A percentile compares a stretch with the other conserved stretches of the same genome.
Conservation (phyloP, 2,888 invertebrate genomes). For the Cantharis rufa region DNA sequence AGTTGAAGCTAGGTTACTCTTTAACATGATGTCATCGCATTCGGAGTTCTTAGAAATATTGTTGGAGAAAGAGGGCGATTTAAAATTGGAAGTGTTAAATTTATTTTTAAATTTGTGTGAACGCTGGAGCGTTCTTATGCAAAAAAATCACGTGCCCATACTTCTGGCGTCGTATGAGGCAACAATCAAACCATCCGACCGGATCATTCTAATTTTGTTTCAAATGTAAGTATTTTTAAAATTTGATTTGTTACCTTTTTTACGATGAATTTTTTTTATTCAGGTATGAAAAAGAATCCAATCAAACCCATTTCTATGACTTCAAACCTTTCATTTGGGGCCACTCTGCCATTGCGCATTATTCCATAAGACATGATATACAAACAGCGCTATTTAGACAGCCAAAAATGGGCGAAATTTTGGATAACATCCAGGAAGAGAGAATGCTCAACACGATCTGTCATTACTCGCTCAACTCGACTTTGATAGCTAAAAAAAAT, state of each 20-base stretch:
- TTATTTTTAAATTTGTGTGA: slow-evolving; percentile 67
- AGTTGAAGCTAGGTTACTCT: slow-evolving; percentile 60
- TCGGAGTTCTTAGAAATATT: slow-evolving; percentile 76
- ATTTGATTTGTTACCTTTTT: neutral
- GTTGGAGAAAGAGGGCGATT: slow-evolving; percentile 58
- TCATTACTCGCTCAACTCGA: slow-evolving; percentile 63
- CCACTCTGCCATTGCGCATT: slow-evolving; percentile 76
- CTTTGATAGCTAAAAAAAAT: slow-evolving; percentile 42
- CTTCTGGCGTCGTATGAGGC: slow-evolving; percentile 80
- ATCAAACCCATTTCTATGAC: slow-evolving; percentile 48
- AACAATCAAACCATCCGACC: slow-evolving; percentile 70
- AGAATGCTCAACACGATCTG: slow-evolving; percentile 68
- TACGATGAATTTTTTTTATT: slow-evolving; percentile 12
- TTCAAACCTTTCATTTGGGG: slow-evolving; percentile 82
- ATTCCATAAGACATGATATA: slow-evolving; percentile 66
- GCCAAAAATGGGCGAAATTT: slow-evolving; percentile 72
- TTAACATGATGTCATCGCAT: slow-evolving; percentile 77
- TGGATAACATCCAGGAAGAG: slow-evolving; percentile 72
- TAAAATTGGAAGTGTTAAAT: slow-evolving; percentile 67
- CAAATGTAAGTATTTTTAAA: slow-evolving; percentile 64
- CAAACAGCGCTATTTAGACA: slow-evolving; percentile 69
- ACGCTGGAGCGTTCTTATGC: slow-evolving; percentile 68
- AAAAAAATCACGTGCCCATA: slow-evolving; percentile 72
- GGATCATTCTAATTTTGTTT: slow-evolving; percentile 70
- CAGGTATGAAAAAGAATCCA: slow-evolving; percentile 47